Evolutionary conservation across 2,888 invertebrate species (phyloP), one percentile per base, ranked within the genome.

Genomic region (Cheilosia soror): DNA sequence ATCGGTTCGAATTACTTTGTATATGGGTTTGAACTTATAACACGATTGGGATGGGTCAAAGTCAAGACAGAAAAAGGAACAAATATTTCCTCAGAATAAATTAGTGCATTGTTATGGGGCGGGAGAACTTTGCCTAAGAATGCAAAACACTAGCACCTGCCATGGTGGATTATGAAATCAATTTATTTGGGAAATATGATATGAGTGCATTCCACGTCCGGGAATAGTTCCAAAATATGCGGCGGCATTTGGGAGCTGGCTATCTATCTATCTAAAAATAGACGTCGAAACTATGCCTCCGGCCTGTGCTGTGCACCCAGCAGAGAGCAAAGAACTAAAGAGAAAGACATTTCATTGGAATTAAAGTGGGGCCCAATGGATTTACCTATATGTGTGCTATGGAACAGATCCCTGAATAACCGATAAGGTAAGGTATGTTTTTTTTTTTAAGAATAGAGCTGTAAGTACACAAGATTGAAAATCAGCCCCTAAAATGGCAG

Each of bases 131-230:
- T 20, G 20, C 20, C 20, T 49, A 25, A 51, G 65, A 71, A 65
- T 76, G 69, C 44, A 71, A 66, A 65, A 11, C 29, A 71, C 65
- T 62, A 57, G 40, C 78, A 78, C 78, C 78, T 83, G 83, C 79
- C 79, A 69, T 40, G 60, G 58, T 55, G 49, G 69, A 84, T 84
- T 84, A 84, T 79, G 60, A 79, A 79, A 66, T 71, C 75, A 75
- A 71, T 79, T 79, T 71, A 58, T 79, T 58, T 55, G 11, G 33
- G 53, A 9, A 55, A 53, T 27, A 5, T 42, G 69, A 71, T 79
- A 33, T 57, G 51, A 42, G 20, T 29, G 55, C 15, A 7, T 63
- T 49, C 66, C 60, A 71, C 57, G 62, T 20, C 53, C 75, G 72
- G 65, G 79, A 58, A 65, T 42, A 33, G 11, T 37, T 37, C 9